Evolutionary conservation across 2,113 vertebrate genomes (phyloP).

Genomic region (Bubo bubo): DNA sequence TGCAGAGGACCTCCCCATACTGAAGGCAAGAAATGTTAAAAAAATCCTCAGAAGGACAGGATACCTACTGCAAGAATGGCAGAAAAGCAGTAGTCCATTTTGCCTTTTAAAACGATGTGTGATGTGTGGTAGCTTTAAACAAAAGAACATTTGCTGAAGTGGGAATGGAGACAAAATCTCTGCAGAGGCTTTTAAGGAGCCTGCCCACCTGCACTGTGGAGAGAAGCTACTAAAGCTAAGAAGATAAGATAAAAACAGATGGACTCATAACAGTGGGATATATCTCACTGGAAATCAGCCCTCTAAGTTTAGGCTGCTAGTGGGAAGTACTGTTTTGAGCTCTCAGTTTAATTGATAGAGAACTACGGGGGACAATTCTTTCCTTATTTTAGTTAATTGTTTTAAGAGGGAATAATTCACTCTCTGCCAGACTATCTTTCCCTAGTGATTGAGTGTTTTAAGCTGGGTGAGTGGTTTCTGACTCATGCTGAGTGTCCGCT

Average conservation of each 20-base stretch:
- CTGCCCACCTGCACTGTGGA: not conserved
- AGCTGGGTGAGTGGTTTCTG: not conserved
- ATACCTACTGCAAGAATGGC: not conserved
- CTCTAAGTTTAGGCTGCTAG: not conserved
- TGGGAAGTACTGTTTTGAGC: not conserved
- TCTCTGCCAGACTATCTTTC: not conserved
- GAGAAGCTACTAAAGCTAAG: not conserved
- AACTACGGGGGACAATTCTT: not conserved
- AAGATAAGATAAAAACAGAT: not conserved
- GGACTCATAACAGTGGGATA: not conserved
- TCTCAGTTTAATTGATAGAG: not conserved
- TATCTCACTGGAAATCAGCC: not conserved
- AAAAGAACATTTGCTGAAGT: not conserved
- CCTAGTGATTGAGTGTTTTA: not conserved
- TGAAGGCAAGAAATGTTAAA: not conserved
- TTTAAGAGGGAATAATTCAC: not conserved
- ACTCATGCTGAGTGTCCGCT: accelerated
- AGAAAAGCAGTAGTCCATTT: not conserved
- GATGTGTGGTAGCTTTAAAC: not conserved
- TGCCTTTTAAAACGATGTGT: not conserved
- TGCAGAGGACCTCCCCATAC: not conserved
- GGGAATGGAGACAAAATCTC: not conserved
- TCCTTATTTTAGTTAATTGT: not conserved
- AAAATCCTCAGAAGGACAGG: not conserved
- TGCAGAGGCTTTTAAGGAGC: not conserved